Conservation (phyloP, 1,140 invertebrate genomes). For the Scaptomyza graminum region DNA sequence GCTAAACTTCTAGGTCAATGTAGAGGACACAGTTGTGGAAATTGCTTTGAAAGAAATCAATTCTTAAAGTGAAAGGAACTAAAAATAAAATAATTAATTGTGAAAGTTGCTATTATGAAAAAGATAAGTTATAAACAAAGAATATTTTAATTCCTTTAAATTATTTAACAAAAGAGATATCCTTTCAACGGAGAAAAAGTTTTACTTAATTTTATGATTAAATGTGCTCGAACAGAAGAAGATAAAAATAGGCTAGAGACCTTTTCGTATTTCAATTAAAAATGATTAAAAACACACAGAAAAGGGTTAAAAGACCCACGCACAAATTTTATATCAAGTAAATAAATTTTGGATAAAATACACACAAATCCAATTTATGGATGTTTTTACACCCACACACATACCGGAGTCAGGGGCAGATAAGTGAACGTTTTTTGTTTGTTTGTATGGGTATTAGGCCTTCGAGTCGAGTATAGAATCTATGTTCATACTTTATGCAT, state of each 20-base stretch:
- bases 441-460: conserved; percentile 18
- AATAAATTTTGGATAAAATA: conserved; percentile 63
- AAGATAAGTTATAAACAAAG: no score
- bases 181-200: no score
- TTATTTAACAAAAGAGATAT: no score
- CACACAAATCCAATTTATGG: conserved; percentile 31
- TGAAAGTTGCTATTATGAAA: neutral
- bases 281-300: conserved; percentile 77
- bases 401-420: conserved; percentile 26
- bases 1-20: conserved; percentile 4
- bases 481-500: conserved; percentile 62
- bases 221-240: neutral
- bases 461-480: neutral
- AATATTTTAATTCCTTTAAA: no score
- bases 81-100: no score
- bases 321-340: conserved; percentile 71
- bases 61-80: neutral
- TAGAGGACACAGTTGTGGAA: neutral
- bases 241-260: conserved; percentile 1
- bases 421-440: conserved; percentile 32
- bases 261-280: conserved; percentile 75
- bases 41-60: conserved; percentile 9
- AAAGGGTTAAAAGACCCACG: conserved; percentile 69
- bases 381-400: conserved; percentile 22
- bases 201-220: neutral